Evolutionary conservation across 1,140 invertebrate species (phyloP).

Genomic region (Drosophila cardini): DNA sequence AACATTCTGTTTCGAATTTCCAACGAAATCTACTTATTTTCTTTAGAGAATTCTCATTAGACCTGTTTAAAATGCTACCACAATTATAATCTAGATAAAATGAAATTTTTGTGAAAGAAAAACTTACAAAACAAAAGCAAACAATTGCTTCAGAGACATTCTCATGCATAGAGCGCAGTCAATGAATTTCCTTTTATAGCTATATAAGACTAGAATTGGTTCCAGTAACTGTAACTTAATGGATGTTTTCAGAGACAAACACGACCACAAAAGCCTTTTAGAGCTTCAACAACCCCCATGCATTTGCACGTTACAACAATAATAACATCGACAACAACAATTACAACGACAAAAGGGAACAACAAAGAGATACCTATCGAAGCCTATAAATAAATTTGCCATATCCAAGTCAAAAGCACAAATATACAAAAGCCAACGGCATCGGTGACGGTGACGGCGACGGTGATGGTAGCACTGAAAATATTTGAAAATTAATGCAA

Average conservation of each 20-base stretch:
- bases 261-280: constrained; percentile 2
- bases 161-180: background rate
- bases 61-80: background rate
- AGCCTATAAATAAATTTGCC: constrained; percentile 67
- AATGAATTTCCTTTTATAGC: background rate
- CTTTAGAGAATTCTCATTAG: too few relatives aligned
- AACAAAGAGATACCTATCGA: constrained; percentile 63
- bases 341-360: constrained; percentile 33
- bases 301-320: constrained; percentile 35
- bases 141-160: background rate
- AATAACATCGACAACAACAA: constrained; percentile 16
- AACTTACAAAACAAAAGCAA: background rate
- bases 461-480: constrained; percentile 7
- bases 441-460: constrained; percentile 22
- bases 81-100: background rate
- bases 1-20: too few relatives aligned
- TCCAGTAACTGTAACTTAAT: constrained; percentile 8
- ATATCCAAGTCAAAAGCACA: constrained; percentile 46
- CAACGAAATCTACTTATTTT: too few relatives aligned
- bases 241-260: background rate
- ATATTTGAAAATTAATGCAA: constrained; percentile 68
- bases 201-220: constrained; percentile 15
- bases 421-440: constrained; percentile 28
- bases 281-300: constrained; percentile 21
- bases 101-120: background rate